Conservation (phyloP, 1,140 invertebrate species). For the Brachionus plicatilis region DNA sequence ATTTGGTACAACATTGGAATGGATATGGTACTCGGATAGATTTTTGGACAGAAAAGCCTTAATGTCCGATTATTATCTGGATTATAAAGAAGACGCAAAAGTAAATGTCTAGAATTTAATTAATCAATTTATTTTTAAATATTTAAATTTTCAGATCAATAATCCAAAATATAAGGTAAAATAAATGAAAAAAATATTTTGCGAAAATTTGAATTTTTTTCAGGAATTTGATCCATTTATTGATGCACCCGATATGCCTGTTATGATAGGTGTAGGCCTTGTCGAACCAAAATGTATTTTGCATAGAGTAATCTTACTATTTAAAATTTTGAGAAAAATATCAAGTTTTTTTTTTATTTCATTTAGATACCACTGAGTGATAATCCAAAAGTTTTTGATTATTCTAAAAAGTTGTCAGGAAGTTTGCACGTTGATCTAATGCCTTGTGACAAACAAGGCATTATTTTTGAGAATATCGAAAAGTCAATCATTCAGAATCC, state of each 20-base stretch:
- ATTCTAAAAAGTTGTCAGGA: conserved; percentile 58
- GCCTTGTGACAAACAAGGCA: conserved; percentile 56
- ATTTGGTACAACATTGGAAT: conserved; percentile 60
- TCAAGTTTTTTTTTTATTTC: conserved; percentile 39
- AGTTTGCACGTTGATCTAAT: conserved; percentile 51
- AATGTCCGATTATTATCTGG: conserved; percentile 64
- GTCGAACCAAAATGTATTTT: conserved; percentile 60
- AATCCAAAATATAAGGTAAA: background rate
- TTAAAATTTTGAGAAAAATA: background rate
- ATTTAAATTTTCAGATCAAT: background rate
- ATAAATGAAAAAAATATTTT: background rate
- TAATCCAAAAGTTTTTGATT: conserved; percentile 58
- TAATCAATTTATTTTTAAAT: background rate
- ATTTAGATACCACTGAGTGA: conserved; percentile 60
- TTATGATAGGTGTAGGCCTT: conserved; percentile 61
- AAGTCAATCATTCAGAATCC: conserved; percentile 59
- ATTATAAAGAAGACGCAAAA: conserved; percentile 52
- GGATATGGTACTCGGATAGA: conserved; percentile 60
- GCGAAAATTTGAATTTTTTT: background rate
- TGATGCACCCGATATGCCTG: conserved; percentile 59
- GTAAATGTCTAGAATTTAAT: background rate
- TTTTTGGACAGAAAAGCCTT: conserved; percentile 62
- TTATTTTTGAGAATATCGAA: conserved; percentile 58
- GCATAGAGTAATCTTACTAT: conserved; percentile 48
- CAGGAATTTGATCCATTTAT: conserved; percentile 60